Evolutionary conservation across 2,113 vertebrate genomes (phyloP).

Genomic region (Ailuropoda melanoleuca): DNA sequence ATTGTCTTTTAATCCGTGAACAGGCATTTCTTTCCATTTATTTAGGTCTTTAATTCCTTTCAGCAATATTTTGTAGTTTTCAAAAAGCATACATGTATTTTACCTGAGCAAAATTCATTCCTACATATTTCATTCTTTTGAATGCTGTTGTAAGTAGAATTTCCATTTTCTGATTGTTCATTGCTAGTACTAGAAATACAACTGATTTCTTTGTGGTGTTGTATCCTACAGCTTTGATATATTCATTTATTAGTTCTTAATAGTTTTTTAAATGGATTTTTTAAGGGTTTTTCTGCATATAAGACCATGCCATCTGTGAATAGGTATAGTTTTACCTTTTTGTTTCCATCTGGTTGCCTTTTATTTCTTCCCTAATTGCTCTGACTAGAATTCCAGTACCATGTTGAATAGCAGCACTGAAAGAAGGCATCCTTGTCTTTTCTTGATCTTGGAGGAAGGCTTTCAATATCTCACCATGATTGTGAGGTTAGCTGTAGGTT

Average conservation of each 20-base stretch:
- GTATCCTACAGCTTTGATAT: background rate
- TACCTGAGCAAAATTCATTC: background rate
- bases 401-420: background rate
- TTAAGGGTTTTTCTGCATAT: background rate
- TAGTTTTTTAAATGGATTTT: background rate
- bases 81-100: background rate
- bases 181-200: background rate
- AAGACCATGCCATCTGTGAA: background rate
- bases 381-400: background rate
- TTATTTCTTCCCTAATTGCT: background rate
- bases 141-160: background rate
- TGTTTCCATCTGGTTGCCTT: background rate
- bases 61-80: background rate
- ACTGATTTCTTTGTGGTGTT: background rate
- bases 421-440: background rate
- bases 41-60: background rate
- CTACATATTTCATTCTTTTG: background rate
- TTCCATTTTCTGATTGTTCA: background rate
- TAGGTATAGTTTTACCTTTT: background rate
- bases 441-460: background rate
- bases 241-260: background rate
- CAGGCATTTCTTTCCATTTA: background rate
- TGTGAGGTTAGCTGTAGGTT: background rate
- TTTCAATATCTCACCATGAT: background rate
- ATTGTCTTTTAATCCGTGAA: background rate